Evolutionary conservation across 1,140 invertebrate species (phyloP).

Genomic region (Neodiprion lecontei): DNA sequence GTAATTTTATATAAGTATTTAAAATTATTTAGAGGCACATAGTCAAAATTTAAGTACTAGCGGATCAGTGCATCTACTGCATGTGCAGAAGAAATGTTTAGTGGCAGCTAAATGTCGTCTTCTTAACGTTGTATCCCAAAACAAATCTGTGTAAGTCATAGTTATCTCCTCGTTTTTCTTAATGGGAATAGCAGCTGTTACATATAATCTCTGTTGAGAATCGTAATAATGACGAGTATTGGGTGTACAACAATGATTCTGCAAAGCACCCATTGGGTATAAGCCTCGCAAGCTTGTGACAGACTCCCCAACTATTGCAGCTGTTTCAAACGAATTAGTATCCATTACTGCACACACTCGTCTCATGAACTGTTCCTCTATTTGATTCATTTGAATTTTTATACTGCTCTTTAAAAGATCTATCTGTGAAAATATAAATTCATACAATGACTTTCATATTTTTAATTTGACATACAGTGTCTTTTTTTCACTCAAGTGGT

Average conservation of each 20-base stretch:
- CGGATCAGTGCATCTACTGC: conserved; percentile 74
- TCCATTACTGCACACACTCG: conserved; percentile 70
- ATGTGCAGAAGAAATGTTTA: conserved; percentile 79
- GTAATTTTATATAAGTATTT: conserved; percentile 11
- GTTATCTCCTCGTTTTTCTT: conserved; percentile 71
- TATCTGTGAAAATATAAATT: conserved; percentile 46
- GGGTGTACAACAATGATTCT: conserved; percentile 79
- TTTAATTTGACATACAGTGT: background rate
- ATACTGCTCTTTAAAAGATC: conserved; percentile 66
- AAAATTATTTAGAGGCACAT: background rate
- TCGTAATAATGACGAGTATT: conserved; percentile 76
- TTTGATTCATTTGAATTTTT: conserved; percentile 54
- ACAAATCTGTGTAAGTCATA: conserved; percentile 73
- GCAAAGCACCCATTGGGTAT: conserved; percentile 74
- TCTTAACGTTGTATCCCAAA: conserved; percentile 76
- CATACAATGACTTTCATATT: background rate
- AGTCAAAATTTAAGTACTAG: conserved; percentile 55
- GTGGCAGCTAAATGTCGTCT: conserved; percentile 71
- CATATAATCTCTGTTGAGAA: conserved; percentile 65
- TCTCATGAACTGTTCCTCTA: conserved; percentile 69
- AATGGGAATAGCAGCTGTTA: conserved; percentile 71
- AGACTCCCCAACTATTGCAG: conserved; percentile 48
- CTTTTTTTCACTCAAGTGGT: background rate
- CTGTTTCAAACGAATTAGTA: conserved; percentile 78
- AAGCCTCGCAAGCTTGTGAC: conserved; percentile 70